phyloP scores from a whole-genome alignment of 2,113 vertebrate species.

The Actenoides hombroni region DNA sequence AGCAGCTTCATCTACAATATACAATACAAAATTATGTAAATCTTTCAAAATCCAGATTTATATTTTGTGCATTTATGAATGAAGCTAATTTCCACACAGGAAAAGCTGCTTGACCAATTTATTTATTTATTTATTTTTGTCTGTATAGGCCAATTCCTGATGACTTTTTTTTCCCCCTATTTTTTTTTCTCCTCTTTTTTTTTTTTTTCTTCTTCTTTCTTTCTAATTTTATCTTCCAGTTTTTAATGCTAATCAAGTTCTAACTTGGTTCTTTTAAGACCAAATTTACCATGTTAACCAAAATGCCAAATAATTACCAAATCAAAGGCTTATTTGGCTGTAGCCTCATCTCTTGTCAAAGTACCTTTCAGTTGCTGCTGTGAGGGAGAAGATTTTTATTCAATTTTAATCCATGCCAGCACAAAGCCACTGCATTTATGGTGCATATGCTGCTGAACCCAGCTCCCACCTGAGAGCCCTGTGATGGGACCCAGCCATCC shows the following conservation, averaged over 20 bases:
- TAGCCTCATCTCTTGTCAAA: not conserved
- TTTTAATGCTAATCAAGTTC: not conserved
- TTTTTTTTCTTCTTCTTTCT: not conserved
- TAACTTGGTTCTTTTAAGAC: not conserved
- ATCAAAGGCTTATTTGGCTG: not conserved
- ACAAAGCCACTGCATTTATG: not conserved
- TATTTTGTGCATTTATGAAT: constrained; percentile 36
- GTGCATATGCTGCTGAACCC: not conserved
- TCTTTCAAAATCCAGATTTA: constrained; percentile 10
- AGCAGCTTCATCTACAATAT: constrained; percentile 1
- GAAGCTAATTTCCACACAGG: constrained; percentile 20
- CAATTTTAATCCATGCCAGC: not conserved
- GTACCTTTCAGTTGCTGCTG: not conserved
- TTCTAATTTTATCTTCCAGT: not conserved
- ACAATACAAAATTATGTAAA: constrained; percentile 27
- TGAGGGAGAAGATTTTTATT: not conserved
- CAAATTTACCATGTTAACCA: not conserved
- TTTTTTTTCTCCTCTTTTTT: not conserved
- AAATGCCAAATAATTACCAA: not conserved
- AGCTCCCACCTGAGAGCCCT: not conserved
- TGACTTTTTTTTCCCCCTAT: not conserved
- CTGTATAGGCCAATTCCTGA: not conserved
- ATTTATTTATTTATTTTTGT: not conserved
- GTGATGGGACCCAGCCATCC: not conserved
- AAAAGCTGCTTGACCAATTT: constrained; percentile 3